These are phyloP conservation scores for Unio pictorum DNA, from an alignment of 2,888 invertebrate species.

Conservation along the genomic window DNA sequence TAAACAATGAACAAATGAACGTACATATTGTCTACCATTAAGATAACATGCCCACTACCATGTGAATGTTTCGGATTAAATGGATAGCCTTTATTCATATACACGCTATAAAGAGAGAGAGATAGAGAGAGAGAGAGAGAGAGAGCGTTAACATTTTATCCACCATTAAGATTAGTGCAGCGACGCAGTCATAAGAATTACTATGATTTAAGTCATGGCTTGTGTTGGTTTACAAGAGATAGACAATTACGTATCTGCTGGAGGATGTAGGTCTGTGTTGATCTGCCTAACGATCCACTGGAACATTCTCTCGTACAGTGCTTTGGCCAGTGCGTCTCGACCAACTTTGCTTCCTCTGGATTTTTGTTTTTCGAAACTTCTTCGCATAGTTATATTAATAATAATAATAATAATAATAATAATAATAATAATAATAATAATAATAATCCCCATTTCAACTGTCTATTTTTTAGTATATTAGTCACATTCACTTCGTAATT, in stretches of 20 bases:
- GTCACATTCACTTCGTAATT: background rate
- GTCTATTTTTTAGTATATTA: background rate
- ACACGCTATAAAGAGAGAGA: no score
- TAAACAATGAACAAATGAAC: no score
- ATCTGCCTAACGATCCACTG: slow-evolving; percentile 72
- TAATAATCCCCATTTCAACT: background rate
- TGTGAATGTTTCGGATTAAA: no score
- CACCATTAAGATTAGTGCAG: no score
- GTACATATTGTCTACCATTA: no score
- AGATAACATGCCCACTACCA: no score
- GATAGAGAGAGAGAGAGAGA: no score
- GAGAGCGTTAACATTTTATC: no score
- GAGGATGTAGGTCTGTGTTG: slow-evolving; percentile 69
- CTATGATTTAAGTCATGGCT: no score
- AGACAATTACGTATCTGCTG: slow-evolving; percentile 20
- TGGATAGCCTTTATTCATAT: no score
- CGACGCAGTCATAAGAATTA: no score
- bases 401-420: background rate
- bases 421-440: background rate
- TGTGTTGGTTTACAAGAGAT: no score
- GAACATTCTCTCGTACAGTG: slow-evolving; percentile 72
- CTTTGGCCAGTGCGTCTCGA: slow-evolving; percentile 71
- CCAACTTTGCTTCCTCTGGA: slow-evolving; percentile 59
- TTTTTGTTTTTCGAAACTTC: slow-evolving; percentile 34
- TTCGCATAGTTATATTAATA: slow-evolving; percentile 22